Conservation (phyloP, 2,113 vertebrate species). For the Symphodus melops region DNA sequence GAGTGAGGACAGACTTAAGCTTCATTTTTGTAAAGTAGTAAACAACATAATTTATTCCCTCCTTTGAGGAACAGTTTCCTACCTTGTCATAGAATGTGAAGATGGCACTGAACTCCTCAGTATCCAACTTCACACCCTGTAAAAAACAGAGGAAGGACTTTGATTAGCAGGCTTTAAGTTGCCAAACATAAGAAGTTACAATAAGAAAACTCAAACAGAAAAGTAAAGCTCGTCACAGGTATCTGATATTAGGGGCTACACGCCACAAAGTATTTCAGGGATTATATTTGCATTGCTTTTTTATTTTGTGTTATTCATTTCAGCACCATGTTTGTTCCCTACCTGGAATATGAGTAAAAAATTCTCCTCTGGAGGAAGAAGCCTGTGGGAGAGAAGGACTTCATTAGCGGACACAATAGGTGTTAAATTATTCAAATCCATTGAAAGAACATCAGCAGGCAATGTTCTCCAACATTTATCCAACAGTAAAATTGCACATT, state of each 20-base stretch:
- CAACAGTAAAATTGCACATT: conserved; percentile 47
- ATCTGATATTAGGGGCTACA: background rate
- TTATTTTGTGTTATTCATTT: background rate
- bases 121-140: conserved; percentile 94
- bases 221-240: background rate
- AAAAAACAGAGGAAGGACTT: conserved; percentile 7
- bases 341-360: conserved; percentile 99
- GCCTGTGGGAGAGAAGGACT: conserved; percentile 77
- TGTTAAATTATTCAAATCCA: conserved; percentile 50
- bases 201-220: background rate
- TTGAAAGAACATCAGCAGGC: conserved; percentile 19
- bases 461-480: conserved; percentile 40
- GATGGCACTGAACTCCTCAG: conserved; percentile 94
- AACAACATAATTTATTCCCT: background rate
- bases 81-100: conserved; percentile 98
- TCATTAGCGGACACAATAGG: conserved; percentile 41
- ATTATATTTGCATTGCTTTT: background rate
- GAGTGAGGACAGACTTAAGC: background rate
- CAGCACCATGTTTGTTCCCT: conserved; percentile 29
- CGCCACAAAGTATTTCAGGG: background rate
- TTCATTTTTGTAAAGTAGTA: background rate
- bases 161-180: background rate
- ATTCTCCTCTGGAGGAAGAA: conserved; percentile 97
- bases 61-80: conserved; percentile 23
- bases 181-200: background rate